These are phyloP conservation scores for Iphiclides podalirius DNA, from an alignment of 2,888 invertebrate species.

Conservation along the genomic window DNA sequence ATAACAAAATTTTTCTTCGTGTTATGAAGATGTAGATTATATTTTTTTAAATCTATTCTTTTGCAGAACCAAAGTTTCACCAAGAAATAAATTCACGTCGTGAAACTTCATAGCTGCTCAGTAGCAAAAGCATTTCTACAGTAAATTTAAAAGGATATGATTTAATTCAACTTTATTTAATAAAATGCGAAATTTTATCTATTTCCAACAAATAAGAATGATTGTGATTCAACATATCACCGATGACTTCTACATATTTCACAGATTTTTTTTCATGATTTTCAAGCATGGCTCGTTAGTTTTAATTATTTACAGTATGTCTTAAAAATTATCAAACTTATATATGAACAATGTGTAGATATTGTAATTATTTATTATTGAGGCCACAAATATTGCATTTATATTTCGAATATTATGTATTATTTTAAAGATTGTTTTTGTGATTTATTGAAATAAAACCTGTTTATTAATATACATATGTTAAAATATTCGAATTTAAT, in stretches of 20 bases:
- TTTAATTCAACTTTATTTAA: too few relatives aligned
- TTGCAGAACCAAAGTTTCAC: too few relatives aligned
- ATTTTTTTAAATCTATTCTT: too few relatives aligned
- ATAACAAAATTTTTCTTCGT: not conserved
- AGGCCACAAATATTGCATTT: conserved; percentile 51
- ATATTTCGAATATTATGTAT: conserved; percentile 60
- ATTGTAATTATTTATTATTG: conserved; percentile 60
- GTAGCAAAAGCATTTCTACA: too few relatives aligned
- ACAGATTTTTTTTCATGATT: conserved; percentile 39
- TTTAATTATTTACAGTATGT: conserved; percentile 38
- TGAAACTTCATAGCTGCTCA: too few relatives aligned
- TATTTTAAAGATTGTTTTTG: conserved; percentile 59
- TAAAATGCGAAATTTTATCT: too few relatives aligned
- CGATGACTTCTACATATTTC: conserved; percentile 35
- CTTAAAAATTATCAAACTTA: conserved; percentile 38
- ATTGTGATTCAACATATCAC: conserved; percentile 47
- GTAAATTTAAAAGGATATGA: too few relatives aligned
- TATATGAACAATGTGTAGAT: conserved; percentile 50
- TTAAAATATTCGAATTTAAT: conserved; percentile 81
- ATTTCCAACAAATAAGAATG: conserved; percentile 7
- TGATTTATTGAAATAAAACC: conserved; percentile 76
- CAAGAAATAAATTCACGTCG: too few relatives aligned
- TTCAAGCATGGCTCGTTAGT: conserved; percentile 29
- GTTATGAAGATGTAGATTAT: too few relatives aligned
- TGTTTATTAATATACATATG: conserved; percentile 81